These are phyloP conservation scores for Syritta pipiens DNA, from an alignment of 2,888 invertebrate species.

Conservation along the genomic window DNA sequence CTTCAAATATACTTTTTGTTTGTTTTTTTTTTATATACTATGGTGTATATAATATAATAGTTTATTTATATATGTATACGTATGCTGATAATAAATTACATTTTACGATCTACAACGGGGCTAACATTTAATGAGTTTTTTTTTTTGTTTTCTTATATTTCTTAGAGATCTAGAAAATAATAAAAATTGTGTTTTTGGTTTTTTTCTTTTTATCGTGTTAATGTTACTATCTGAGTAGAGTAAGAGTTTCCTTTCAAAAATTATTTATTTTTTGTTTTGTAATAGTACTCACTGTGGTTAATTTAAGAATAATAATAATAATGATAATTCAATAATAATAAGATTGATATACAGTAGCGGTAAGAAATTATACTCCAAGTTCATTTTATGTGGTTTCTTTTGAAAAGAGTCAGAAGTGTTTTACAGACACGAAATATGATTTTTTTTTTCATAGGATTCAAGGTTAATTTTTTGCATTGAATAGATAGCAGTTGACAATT, in stretches of 20 bases:
- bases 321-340: constrained; percentile 7
- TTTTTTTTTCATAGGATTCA: too few relatives aligned
- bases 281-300: constrained; percentile 45
- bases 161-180: constrained; percentile 21
- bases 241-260: constrained; percentile 10
- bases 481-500: too few relatives aligned
- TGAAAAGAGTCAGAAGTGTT: too few relatives aligned
- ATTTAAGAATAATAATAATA: constrained; percentile 5
- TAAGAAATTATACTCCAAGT: not conserved
- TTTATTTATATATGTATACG: constrained; percentile 58
- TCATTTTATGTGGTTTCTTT: not conserved
- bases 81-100: constrained; percentile 69
- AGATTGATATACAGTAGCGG: constrained; percentile 4
- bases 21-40: constrained; percentile 36
- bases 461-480: too few relatives aligned
- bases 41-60: constrained; percentile 57
- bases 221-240: not conserved
- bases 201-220: constrained; percentile 10
- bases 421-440: too few relatives aligned
- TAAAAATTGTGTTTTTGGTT: not conserved
- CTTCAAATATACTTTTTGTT: constrained; percentile 6
- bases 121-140: constrained; percentile 64
- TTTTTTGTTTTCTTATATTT: constrained; percentile 30
- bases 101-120: constrained; percentile 66
- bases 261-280: not conserved